Evolutionary conservation across 2,888 invertebrate species (phyloP), one percentile per base, ranked within the genome.

Genomic region (Zhengitettix transpicula): DNA sequence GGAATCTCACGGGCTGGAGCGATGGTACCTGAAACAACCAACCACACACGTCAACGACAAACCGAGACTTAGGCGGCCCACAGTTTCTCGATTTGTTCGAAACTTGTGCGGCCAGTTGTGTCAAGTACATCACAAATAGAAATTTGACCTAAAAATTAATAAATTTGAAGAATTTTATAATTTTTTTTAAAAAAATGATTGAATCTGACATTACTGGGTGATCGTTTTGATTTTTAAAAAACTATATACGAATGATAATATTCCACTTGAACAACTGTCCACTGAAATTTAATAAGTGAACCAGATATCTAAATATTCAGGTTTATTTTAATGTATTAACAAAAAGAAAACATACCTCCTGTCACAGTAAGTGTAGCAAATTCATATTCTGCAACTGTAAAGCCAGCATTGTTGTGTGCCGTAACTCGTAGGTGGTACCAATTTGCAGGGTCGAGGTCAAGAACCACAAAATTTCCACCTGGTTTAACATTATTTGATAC

Each of bases 341-440:
- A 28, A 42, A 59, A 59, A 47, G 10, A 55, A 56, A 40, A 12
- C 80, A 77, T 81, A 95, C 95, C 93, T 81, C 96, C 96, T 66
- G 91, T 89, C 65, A 89, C 84, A 42, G 95, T 94, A 42, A 95
- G 80, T 2, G 97, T 97, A 16, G 94, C 93, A 74, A 96, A 95
- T 77, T 93, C 92, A 70, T 95, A 93, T 76, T 93, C 90, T 61
- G 93, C 94, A 57, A 94, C 93, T 52, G 92, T 90, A 69, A 93
- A 93, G 57, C 96, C 97, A 62, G 96, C 96, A 68, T 94, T 95
- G 74, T 95, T 96, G 75, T 95, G 90, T 8, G 91, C 90, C 2
- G 92, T 93, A 52, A 95, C 91, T 63, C 90, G 81, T 64, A 96
- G 79, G 68, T 89, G 86, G 71, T 96, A 96, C 92, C 95, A 93